Evolutionary conservation across 1,140 invertebrate species (phyloP), one percentile per base, ranked within the genome.

Genomic region (Sesamia nonagrioides): DNA sequence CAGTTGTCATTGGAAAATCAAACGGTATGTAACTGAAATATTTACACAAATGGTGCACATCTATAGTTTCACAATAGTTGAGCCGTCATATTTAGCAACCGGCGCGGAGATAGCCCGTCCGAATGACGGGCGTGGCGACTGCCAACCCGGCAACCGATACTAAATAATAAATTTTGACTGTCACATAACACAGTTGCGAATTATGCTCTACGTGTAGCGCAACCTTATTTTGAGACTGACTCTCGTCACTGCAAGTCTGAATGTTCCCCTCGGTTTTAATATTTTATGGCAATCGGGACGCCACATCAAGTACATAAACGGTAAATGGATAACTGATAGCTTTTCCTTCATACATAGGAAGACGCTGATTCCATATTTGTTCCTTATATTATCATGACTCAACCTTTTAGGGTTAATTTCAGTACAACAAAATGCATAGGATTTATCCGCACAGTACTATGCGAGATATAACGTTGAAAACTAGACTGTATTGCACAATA

Each of bases 141-240:
- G 79, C 79, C 79, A 80, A 77, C 79, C 71, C 60, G 66, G 56
- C 63, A 77, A 71, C 52, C 63, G 73, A 77, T 77, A 71, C 66
- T 58, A 48, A 48, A 50, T 66, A 71, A 80, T 80, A 80, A 80
- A 80, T 75, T 50, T 80, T 69, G 17, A 63, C 42, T 66, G 56
- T 60, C 68, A 54, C 68, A 50, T 68, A 63, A 63, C 63, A 71
- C 68, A 71, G 68, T 71, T 71, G 48, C 68, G 48, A 71, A 54
- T 71, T 71, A 45, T 71, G 68, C 33, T 71, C 68, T 48, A 52
- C 68, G 15, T 71, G 48, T 71, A 71, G n/a, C n/a, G 48, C 54
- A 71, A 71, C 68, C 68, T 71, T 27, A 54, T 54, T 71, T 68
- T 68, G n/a, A 68, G 42, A 68, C 42, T 27, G 17, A 63, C 7